Conservation (phyloP, 1,140 invertebrate species). For the Limonius californicus region DNA sequence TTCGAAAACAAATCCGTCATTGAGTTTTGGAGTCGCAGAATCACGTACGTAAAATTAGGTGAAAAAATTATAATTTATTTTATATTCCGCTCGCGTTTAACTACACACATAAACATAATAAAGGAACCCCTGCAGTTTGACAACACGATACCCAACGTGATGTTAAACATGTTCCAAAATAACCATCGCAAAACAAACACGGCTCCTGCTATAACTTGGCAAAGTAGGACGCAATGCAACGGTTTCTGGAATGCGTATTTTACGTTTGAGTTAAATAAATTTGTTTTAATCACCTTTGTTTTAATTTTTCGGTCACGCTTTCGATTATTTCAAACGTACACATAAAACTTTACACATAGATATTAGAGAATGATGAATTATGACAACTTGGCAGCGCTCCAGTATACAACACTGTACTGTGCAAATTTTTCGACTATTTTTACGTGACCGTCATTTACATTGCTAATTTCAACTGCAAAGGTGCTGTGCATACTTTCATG, state of each 20-base stretch:
- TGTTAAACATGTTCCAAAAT: no score
- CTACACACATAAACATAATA: no score
- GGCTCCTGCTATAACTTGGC: no score
- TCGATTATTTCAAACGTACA: conserved; percentile 3
- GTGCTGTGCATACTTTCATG: not conserved
- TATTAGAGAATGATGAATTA: conserved; percentile 17
- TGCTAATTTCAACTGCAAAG: not conserved
- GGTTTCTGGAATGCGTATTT: not conserved
- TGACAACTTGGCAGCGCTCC: not conserved
- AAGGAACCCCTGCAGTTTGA: no score
- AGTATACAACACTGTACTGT: not conserved
- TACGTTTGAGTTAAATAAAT: not conserved
- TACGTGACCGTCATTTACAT: conserved; percentile 3
- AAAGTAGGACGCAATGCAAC: not conserved
- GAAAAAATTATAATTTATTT: no score
- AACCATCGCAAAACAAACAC: no score
- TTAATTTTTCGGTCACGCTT: conserved; percentile 6
- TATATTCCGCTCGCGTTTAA: no score
- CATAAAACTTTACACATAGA: conserved; percentile 6
- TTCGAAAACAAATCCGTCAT: no score
- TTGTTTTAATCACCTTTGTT: not conserved
- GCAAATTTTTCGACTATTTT: conserved; percentile 9
- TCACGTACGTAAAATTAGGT: no score
- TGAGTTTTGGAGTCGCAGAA: no score
- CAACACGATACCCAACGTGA: no score